Conservation (phyloP, 2,888 invertebrate genomes). For the Nowickia ferox region DNA sequence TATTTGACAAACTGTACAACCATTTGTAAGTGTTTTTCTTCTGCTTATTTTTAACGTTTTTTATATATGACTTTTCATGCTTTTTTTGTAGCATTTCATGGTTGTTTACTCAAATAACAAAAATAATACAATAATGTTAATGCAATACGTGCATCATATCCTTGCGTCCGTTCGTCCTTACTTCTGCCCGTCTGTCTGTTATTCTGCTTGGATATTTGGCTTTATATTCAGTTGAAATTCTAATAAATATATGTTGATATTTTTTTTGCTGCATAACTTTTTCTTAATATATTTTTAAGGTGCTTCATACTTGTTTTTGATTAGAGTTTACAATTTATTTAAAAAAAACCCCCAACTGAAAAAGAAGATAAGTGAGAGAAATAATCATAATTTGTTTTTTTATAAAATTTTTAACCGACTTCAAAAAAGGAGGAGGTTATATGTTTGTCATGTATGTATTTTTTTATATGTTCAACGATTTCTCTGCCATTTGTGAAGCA, state of each 20-base stretch:
- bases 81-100: conserved; percentile 20
- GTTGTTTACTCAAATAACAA: conserved; percentile 59
- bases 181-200: neutral
- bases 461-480: too few species aligned
- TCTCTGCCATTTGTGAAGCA: too few species aligned
- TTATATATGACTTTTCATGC: conserved; percentile 59
- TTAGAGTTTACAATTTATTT: neutral
- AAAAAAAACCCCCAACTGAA: neutral
- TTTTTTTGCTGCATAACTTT: neutral
- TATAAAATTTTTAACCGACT: too few species aligned
- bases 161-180: neutral
- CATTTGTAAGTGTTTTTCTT: neutral
- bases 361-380: neutral
- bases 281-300: conserved; percentile 35
- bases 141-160: neutral
- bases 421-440: too few species aligned
- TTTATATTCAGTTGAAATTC: neutral
- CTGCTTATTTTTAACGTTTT: conserved; percentile 45
- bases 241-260: neutral
- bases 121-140: conserved; percentile 23
- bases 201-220: conserved; percentile 15
- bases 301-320: conserved; percentile 3
- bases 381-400: neutral
- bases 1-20: too few species aligned
- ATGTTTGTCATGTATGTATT: too few species aligned